Conservation (phyloP, 2,113 vertebrate genomes). For the Notechis scutatus region DNA sequence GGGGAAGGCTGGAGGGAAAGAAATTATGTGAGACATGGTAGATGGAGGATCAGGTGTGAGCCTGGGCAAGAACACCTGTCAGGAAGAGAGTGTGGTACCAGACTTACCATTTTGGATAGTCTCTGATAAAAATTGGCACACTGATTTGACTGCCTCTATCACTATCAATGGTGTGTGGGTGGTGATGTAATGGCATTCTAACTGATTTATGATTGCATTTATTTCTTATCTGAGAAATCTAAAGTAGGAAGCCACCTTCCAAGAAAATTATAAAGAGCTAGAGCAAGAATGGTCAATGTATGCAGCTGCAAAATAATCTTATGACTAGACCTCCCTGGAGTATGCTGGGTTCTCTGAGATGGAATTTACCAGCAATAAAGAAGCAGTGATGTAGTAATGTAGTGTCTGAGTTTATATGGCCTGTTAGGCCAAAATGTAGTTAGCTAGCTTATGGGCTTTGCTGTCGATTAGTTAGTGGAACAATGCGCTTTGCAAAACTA, state of each 20-base stretch:
- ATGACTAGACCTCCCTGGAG: not conserved
- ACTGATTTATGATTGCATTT: not conserved
- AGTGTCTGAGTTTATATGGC: not conserved
- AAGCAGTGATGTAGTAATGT: not conserved
- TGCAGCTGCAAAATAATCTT: not conserved
- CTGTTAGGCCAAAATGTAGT: not conserved
- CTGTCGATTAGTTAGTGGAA: not conserved
- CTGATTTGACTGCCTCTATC: not conserved
- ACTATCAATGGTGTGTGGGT: not conserved
- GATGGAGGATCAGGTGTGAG: not conserved
- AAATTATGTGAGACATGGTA: not conserved
- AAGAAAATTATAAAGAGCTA: not conserved
- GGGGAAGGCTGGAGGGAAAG: not conserved
- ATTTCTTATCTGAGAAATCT: not conserved
- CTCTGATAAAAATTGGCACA: not conserved
- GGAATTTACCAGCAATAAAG: constrained; percentile 10
- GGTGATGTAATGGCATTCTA: not conserved
- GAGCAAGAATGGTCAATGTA: not conserved
- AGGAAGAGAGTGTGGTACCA: not conserved
- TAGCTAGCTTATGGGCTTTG: not conserved
- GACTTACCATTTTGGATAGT: not conserved
- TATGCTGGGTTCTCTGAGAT: not conserved
- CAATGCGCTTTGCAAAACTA: not conserved
- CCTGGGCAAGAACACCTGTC: not conserved
- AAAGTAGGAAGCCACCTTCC: not conserved